phyloP scores from a whole-genome alignment of 1,140 invertebrate genomes.

The Meloidogyne exigua region DNA sequence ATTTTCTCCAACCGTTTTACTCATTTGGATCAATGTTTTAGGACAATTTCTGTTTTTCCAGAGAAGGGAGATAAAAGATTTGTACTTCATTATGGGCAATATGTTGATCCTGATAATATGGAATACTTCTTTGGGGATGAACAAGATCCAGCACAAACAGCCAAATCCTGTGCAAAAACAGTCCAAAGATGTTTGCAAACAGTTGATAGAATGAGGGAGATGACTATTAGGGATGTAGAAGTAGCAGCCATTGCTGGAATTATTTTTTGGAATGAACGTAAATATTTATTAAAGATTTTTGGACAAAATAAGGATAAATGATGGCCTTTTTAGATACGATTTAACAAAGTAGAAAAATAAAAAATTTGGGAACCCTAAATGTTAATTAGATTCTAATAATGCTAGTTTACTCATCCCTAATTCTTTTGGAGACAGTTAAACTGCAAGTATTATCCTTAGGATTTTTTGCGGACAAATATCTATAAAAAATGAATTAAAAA shows the following conservation, averaged over 20 bases:
- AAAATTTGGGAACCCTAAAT: too few relatives aligned
- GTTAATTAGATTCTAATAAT: too few relatives aligned
- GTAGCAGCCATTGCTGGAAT: constrained; percentile 49
- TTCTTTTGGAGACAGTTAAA: too few relatives aligned
- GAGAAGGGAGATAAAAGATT: constrained; percentile 34
- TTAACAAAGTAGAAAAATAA: too few relatives aligned
- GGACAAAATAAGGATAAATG: too few relatives aligned
- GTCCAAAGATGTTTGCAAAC: constrained; percentile 6
- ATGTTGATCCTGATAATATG: constrained; percentile 42
- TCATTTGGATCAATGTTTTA: constrained; percentile 41
- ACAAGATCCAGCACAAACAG: constrained; percentile 35
- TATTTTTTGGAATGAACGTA: constrained; percentile 50
- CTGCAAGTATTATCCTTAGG: too few relatives aligned
- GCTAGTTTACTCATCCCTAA: too few relatives aligned
- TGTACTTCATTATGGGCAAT: constrained; percentile 51
- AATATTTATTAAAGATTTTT: constrained; percentile 1
- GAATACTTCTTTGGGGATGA: constrained; percentile 47
- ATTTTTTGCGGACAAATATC: too few relatives aligned
- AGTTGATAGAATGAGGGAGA: constrained; percentile 33
- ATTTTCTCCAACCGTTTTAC: constrained; percentile 46
- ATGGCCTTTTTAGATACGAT: too few relatives aligned
- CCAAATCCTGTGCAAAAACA: constrained; percentile 10
- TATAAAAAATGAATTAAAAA: too few relatives aligned
- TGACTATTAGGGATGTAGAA: constrained; percentile 44
- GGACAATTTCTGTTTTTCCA: constrained; percentile 34